Evolutionary conservation across 2,888 invertebrate species (phyloP), one percentile per base, ranked within the genome.

Genomic region (Cantharis nigra): DNA sequence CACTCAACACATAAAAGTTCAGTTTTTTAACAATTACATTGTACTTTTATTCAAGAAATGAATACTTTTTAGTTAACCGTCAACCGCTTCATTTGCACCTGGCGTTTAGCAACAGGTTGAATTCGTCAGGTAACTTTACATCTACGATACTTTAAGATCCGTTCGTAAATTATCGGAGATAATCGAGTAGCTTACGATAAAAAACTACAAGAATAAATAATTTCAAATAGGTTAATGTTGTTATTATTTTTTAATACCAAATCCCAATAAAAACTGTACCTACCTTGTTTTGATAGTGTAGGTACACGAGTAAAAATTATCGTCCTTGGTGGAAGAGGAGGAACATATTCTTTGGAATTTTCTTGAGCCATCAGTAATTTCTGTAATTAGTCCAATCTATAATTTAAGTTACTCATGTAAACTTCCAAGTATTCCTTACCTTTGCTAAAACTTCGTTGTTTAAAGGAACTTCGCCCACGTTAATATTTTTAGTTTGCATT

Each of bases 401-500:
- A 33, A 20, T 70, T 49, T 16, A 18, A 62, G 3, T 70, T 62
- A 70, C 18, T 70, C 30, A 70, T 14, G 14, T 33, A 28, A 30
- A 13, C 16, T n/a, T 23, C 18, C 13, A 72, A 13, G n/a, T 16
- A 14, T 13, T 65, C 69, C 13, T 65, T 79, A 78, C 75, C 79
- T 77, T 72, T n/a, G 81, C 75, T 26, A 67, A 73, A 62, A 79
- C 75, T 72, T 79, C 79, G 77, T 82, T 83, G 80, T 83, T 84
- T 63, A 85, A 82, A 49, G 87, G 91, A 82, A 90, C 90, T 84
- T 91, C 90, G 81, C 89, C 90, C 64, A 91, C 85, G 85, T 92
- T 92, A 78, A 91, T 91, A 85, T 92, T 92, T 88, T 92, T 92
- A 80, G 91, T 92, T 89, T 92, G 92, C 92, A 92, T 92, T 87